Evolutionary conservation across 23 tunicate genomes (phyloP), one percentile per base, ranked within the genome.

Genomic region (Trididemnum miniatum): DNA sequence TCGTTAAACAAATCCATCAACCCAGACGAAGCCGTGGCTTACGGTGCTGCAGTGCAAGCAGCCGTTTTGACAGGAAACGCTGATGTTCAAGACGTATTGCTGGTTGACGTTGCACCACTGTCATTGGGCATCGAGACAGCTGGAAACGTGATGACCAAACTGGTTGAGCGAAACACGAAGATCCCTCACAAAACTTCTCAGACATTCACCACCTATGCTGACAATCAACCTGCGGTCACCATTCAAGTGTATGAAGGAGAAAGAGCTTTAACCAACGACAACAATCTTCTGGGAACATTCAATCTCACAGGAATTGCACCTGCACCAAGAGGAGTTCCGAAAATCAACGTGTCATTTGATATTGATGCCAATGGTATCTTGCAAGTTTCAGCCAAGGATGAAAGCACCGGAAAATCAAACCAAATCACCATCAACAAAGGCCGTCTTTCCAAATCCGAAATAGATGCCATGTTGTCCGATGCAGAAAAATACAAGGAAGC

Each of bases 1-100:
- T 92, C 84, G 22, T 88, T 90, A 72, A 85, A 82, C 83, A 89
- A 89, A 78, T 91, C 95, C 25, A 89, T 95, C 80, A 96, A 96
- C 62, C 99, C 99, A 20, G 99, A 96, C 80, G 99, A 96, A 59
- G 92, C 99, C 32, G 99, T 96, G 28, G 99, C 99, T 0, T 96
- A 96, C 38, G 99, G 99, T 28, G 99, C 99, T 35, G 99, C 99
- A 20, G 89, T 96, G 0, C 99, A 96, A 72, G 96, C 96, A 20
- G 99, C 99, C 15, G 84, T 95, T 57, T 83, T 95, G 1, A 72
- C 88, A 1, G 96, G 96, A 24, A 97, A 72, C 80, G 34, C 74
- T 9, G 80, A 22, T 28, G 94, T 78, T 31, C 52, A 89, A 59
- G 94, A 83, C 26, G 75, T 86, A 0, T 71, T 86, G 26, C 32